Percentiles rank a stretch among this genome's conserved stretches.
Conservation (phyloP, 2,888 invertebrate genomes). For the Dione vanillae region DNA sequence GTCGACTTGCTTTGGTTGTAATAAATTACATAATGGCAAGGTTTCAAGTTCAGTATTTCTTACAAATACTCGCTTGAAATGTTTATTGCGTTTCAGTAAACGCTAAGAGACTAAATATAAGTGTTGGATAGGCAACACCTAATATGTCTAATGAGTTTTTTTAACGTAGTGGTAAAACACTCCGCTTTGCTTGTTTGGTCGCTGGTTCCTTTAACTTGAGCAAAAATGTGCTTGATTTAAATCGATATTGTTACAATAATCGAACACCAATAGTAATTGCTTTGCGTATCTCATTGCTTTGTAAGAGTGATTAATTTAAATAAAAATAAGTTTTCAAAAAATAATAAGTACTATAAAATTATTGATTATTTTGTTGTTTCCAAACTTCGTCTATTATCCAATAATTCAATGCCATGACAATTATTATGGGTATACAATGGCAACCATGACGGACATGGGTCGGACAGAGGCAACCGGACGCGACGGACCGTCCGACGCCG, state of each 20-base stretch:
- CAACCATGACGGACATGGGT: constrained; percentile 66
- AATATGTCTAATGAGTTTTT: not conserved
- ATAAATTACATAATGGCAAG: constrained; percentile 43
- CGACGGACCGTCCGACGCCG: constrained; percentile 69
- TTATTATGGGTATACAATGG: constrained; percentile 41
- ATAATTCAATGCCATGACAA: constrained; percentile 44
- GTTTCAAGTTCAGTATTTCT: constrained; percentile 39
- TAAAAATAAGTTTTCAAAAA: too few relatives aligned
- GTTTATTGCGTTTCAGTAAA: constrained; percentile 17
- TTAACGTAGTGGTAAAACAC: not conserved
- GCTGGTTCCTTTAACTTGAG: too few relatives aligned
- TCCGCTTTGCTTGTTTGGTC: too few relatives aligned
- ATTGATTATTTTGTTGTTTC: constrained; percentile 3
- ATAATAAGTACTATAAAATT: not conserved
- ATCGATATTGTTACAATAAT: too few relatives aligned
- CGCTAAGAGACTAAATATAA: not conserved
- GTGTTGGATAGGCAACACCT: not conserved
- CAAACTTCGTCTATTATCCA: constrained; percentile 26
- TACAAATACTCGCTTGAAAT: constrained; percentile 18
- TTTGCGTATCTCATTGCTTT: too few relatives aligned
- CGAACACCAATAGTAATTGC: too few relatives aligned
- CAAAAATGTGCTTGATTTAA: too few relatives aligned
- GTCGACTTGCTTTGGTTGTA: constrained; percentile 38
- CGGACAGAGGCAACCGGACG: constrained; percentile 59
- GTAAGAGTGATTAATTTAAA: too few relatives aligned